phyloP scores from a whole-genome alignment of 2,113 vertebrate species.

The Chunga burmeisteri region DNA sequence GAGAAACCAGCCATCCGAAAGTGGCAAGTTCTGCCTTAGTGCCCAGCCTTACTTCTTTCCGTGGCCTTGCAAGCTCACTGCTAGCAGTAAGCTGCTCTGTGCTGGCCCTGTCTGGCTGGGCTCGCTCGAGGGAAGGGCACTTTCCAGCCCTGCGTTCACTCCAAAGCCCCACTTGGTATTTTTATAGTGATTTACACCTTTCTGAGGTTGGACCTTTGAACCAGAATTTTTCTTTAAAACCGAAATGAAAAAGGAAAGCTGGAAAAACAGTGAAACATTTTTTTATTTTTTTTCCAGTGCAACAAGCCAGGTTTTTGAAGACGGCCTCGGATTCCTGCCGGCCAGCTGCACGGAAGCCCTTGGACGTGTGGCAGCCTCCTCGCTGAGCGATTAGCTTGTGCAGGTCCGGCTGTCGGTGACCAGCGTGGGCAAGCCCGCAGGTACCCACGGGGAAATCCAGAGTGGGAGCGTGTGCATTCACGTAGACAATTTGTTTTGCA shows the following conservation, averaged over 20 bases:
- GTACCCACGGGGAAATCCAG: background rate
- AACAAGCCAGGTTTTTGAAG: background rate
- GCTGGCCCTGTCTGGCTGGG: background rate
- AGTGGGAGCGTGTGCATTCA: background rate
- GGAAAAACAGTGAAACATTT: background rate
- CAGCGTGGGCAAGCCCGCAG: background rate
- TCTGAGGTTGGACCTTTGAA: background rate
- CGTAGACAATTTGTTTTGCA: background rate
- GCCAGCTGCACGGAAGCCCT: background rate
- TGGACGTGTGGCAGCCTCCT: background rate
- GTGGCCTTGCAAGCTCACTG: background rate
- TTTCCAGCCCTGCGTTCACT: background rate
- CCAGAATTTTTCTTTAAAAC: background rate
- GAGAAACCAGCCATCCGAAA: background rate
- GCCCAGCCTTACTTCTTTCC: background rate
- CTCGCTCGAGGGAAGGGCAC: background rate
- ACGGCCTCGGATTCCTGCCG: accelerated
- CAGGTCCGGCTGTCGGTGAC: accelerated
- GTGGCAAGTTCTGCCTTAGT: background rate
- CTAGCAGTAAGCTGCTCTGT: background rate
- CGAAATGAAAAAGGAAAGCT: background rate
- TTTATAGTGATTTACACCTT: background rate
- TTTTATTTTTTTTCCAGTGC: background rate
- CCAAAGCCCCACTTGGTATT: background rate
- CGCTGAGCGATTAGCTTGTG: background rate